Evolutionary conservation across 2,113 vertebrate species (phyloP).

Genomic region (Heterochromis multidens): DNA sequence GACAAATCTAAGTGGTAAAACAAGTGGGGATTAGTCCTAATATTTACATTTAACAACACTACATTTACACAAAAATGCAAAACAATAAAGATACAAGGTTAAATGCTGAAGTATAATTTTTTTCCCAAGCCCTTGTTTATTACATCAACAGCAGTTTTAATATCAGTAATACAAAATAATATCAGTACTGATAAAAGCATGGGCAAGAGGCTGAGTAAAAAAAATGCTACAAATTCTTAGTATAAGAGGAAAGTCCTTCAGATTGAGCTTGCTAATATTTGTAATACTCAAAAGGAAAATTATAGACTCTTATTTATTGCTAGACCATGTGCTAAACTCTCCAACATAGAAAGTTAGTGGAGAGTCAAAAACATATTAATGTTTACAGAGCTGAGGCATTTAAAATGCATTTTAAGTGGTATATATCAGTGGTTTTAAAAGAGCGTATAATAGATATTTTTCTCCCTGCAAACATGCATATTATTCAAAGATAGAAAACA

Average conservation of each 20-base stretch:
- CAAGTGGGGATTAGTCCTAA: neutral
- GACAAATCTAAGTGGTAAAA: conserved; percentile 25
- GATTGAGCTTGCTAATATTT: neutral
- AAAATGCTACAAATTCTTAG: neutral
- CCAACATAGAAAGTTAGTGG: neutral
- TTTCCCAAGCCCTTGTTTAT: neutral
- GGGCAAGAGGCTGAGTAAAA: neutral
- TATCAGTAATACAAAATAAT: neutral
- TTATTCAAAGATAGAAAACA: conserved; percentile 19
- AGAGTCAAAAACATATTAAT: neutral
- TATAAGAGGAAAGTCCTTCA: neutral
- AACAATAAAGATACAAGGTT: neutral
- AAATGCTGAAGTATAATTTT: neutral
- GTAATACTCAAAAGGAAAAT: neutral
- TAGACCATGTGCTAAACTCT: neutral
- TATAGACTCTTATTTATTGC: neutral
- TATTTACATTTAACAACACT: neutral
- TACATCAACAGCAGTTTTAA: neutral
- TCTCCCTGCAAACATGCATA: neutral
- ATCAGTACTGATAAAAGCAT: neutral
- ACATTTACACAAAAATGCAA: neutral
- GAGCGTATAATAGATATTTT: neutral
- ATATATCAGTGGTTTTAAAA: neutral
- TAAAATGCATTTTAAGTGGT: neutral
- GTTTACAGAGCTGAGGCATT: neutral